phyloP scores from a whole-genome alignment of 2,888 invertebrate species.

The Caradrina kadenii region DNA sequence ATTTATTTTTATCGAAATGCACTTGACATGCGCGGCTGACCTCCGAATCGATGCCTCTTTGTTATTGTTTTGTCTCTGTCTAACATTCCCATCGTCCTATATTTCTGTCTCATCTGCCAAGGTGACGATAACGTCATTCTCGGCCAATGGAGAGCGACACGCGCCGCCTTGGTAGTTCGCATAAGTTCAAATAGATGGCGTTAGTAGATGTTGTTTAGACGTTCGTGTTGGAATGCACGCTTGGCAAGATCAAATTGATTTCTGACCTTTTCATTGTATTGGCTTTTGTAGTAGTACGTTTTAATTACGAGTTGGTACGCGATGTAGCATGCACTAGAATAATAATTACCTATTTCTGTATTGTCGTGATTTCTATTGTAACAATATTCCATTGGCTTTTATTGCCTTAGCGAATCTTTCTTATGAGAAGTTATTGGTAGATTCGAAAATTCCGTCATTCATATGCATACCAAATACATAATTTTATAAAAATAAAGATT shows the following conservation, averaged over 20 bases:
- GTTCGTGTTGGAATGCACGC: conserved; percentile 36
- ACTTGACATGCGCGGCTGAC: conserved; percentile 87
- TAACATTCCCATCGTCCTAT: conserved; percentile 43
- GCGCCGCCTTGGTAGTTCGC: conserved; percentile 68
- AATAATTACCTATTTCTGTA: conserved; percentile 34
- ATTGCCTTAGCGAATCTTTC: background rate
- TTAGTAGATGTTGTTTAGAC: conserved; percentile 61
- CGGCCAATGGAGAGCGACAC: conserved; percentile 72
- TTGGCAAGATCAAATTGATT: conserved; percentile 59
- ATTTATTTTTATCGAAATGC: conserved; percentile 79
- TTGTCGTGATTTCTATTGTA: conserved; percentile 12
- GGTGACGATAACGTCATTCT: conserved; percentile 72
- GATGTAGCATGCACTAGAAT: conserved; percentile 42
- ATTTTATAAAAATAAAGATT: no score
- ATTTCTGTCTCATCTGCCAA: conserved; percentile 69
- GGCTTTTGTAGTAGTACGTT: conserved; percentile 42
- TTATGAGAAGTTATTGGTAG: background rate
- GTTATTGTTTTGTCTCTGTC: conserved; percentile 84
- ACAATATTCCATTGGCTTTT: background rate
- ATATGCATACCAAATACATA: no score
- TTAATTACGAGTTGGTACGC: conserved; percentile 54
- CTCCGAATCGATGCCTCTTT: conserved; percentile 88
- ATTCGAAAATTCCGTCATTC: background rate
- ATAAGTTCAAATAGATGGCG: conserved; percentile 81
- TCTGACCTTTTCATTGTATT: conserved; percentile 60